Evolutionary conservation across 92 coral and sea anemone genomes (phyloP), one percentile per base, ranked within the genome.

Genomic region (Blastomussa wellsi): DNA sequence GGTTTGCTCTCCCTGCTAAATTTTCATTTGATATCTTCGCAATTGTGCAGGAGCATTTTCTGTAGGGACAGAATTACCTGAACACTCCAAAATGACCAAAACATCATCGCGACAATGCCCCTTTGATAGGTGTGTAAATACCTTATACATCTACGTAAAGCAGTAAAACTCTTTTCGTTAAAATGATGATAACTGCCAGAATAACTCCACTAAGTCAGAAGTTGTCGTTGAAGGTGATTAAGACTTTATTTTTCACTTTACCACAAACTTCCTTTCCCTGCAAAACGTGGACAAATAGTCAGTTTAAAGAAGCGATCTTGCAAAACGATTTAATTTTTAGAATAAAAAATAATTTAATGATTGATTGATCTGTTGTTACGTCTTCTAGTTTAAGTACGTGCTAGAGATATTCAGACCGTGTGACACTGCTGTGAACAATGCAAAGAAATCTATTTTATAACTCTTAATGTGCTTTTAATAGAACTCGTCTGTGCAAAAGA

Each of bases 381-480:
- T 76, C 52, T 76, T n/a, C 59, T 76, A 33, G 33, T 47, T 78
- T 51, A 78, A 78, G 48, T 78, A 33, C 22, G 29, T 76, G 65
- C 64, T 41, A 48, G 79, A 20, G 33, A 28, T 76, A 19, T 76
- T 76, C 65, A 76, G 65, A 51, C 60, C 51, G 35, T 24, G 15
- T 32, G 26, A 47, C 65, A 38, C 83, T 60, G 73, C 83, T 64
- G 82, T 78, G 83, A 79, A 64, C 39, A 35, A 81, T 69, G 62
- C 76, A 47, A 33, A 69, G 47, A 39, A 29, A 31, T 81, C 77
- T 68, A 48, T 68, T 81, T 48, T 67, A 44, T 68, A 48, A 69
- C 53, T 71, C 35, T 71, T 82, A 82, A 82, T 82, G 77, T 38
- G 24, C 69, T 70, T 82, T 82, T 82, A 82, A 82, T 82, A 37